These are phyloP conservation scores for Macroglossus sobrinus DNA, from an alignment of 2,113 vertebrate species.

Conservation along the genomic window DNA sequence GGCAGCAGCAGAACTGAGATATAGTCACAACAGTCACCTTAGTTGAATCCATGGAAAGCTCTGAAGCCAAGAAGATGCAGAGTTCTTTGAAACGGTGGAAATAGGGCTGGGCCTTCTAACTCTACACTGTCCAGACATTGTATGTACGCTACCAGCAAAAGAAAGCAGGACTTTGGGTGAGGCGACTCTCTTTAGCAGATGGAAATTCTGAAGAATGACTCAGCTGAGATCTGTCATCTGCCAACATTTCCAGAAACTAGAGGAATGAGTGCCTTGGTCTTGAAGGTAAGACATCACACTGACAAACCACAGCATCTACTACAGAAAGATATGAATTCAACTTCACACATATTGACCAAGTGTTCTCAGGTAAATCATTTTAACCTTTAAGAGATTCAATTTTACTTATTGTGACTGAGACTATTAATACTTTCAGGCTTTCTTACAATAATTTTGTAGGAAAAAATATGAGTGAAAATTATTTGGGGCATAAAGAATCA, in stretches of 20 bases:
- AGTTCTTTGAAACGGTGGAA: not conserved
- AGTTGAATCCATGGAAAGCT: not conserved
- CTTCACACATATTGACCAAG: not conserved
- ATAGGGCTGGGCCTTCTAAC: rapidly evolving
- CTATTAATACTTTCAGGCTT: not conserved
- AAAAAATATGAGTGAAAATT: not conserved
- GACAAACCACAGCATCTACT: not conserved
- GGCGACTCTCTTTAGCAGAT: not conserved
- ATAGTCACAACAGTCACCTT: rapidly evolving
- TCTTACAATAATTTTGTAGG: not conserved
- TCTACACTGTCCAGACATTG: rapidly evolving
- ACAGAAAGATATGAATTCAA: not conserved
- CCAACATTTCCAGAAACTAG: not conserved
- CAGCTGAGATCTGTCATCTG: not conserved
- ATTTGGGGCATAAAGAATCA: not conserved
- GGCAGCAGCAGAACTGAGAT: not conserved
- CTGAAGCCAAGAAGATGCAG: no score
- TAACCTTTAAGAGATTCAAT: not conserved
- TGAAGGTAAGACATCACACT: not conserved
- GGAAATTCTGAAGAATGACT: not conserved
- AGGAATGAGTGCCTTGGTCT: not conserved
- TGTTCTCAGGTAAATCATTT: not conserved
- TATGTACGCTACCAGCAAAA: rapidly evolving
- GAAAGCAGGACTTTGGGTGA: not conserved
- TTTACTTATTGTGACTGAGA: not conserved